These are phyloP conservation scores for Chromobotia macracanthus DNA, from an alignment of 2,797 vertebrate species.

Conservation along the genomic window DNA sequence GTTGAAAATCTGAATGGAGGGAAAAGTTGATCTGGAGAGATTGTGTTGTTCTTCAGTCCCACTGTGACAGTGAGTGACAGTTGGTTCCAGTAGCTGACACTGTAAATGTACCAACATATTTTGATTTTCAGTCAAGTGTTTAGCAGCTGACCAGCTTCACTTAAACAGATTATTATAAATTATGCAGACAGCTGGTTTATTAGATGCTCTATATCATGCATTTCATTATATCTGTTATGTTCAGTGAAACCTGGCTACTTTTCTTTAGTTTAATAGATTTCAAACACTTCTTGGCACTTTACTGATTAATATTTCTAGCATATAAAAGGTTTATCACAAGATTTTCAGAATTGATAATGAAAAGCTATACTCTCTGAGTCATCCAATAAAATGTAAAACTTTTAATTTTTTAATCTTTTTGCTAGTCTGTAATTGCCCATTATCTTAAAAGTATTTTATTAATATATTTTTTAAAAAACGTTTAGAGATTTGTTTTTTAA, in stretches of 20 bases:
- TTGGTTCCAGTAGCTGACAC: not conserved
- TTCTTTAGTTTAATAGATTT: not conserved
- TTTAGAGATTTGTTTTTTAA: too few species aligned
- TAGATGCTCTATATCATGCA: not conserved
- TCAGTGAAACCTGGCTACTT: not conserved
- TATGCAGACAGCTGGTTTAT: not conserved
- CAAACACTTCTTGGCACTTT: slow-evolving; percentile 19
- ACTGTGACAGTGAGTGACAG: not conserved
- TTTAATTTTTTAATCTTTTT: not conserved
- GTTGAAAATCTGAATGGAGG: not conserved
- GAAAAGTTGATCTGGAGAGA: not conserved
- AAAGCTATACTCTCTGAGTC: not conserved
- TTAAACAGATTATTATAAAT: not conserved
- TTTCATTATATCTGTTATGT: not conserved
- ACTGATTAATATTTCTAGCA: slow-evolving; percentile 9
- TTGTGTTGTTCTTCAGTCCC: not conserved
- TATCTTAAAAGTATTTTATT: not conserved
- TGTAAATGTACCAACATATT: not conserved
- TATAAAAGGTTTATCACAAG: not conserved
- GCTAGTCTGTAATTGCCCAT: not conserved
- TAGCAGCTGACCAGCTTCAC: not conserved
- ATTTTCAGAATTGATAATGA: not conserved
- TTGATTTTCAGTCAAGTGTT: not conserved
- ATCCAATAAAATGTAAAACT: not conserved
- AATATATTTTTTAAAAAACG: too few species aligned